Evolutionary conservation across 2,888 invertebrate species (phyloP), one percentile per base, ranked within the genome.

Genomic region (Lepetodrilus schrolli): DNA sequence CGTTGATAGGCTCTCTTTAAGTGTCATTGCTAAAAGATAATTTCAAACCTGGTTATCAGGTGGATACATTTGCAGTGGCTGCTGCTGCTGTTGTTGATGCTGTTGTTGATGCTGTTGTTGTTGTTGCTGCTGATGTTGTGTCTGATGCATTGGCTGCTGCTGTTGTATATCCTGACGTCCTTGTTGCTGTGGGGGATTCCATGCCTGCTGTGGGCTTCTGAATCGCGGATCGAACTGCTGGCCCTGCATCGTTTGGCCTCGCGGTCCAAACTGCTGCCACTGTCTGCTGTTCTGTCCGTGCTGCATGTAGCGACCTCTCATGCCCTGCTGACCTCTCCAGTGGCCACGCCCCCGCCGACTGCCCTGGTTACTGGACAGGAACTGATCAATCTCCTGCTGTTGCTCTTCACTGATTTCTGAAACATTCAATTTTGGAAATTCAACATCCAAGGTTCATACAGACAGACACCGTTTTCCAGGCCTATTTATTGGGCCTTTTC

Each of bases 401-500:
- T 66, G 73, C 43, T 75, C 75, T 65, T 75, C 75, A 73, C 75
- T 75, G 23, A 75, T 75, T 37, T 75, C 75, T 75, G 30, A 3
- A 69, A 17, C 10, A 17, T 47, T 47, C n/a, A n/a, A n/a, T n/a
- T n/a, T n/a, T n/a, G n/a, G n/a, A n/a, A n/a, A n/a, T n/a, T n/a
- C n/a, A n/a, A n/a, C n/a, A n/a, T n/a, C n/a, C 47, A 47, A 47
- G 47, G 17, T 47, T 3, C 17, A 38, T 8, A 38, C 5, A 5
- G 38, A 8, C 7, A 38, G 38, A 13, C 7, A 38, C 38, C 38
- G 7, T 38, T 38, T 38, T 20, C 13, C 4, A 49, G 20, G 20
- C 13, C 4, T 43, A 47, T 47, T 38, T 38, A 2, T 1, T 1
- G 38, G 8, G 8, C 1, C 38, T 38, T 8, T 38, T 2, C n/a